Base-by-base conservation (phyloP, 2,113 vertebrate genomes). In the Pedionomus torquatus region DNA sequence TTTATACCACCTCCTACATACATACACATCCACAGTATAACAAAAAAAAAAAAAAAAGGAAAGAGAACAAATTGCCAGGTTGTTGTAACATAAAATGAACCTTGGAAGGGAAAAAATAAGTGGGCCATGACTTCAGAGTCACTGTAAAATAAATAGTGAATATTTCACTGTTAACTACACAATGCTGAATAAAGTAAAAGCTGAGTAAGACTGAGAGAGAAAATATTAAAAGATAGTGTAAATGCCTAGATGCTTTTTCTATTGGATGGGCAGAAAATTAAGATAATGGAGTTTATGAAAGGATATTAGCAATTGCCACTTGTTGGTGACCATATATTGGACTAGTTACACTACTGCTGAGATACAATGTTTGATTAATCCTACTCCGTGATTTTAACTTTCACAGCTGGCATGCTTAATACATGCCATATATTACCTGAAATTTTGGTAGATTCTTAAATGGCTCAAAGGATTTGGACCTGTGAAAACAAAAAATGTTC, bases 291-390 rank as follows among this genome's bases (percentile, higher is more conserved):
- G 41, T 30, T 75, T 18, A 18, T 30, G 11, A 24, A 61, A 43
- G 14, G 23, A 5, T 65, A 19, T 39, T n/a, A 33, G 9, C 26
- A 33, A 17, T 19, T 30, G 30, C 25, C 4, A 11, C 18, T 51
- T 60, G 10, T 25, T 58, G 31, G 68, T 65, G 68, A 31, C 16
- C 30, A 3, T 5, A 1, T 7, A 7, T 4, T 25, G 33, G 46
- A 18, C 4, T 39, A 11, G 16, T 46, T 48, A 17, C 26, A 28
- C 1, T 26, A 11, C 10, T 68, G 70, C 26, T 51, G 18, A 18
- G 33, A 9, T 41, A 2, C 14, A 4, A 2, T 3, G 10, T 46
- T 74, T 1, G 3, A 35, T 6, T 39, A 57, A 44, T 20, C 24
- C n/a, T 64, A 51, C 28, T 11, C 18, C 25, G 33, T 19, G 37